Evolutionary conservation across 2,797 vertebrate species (phyloP).

Genomic region (Takifugu rubripes): DNA sequence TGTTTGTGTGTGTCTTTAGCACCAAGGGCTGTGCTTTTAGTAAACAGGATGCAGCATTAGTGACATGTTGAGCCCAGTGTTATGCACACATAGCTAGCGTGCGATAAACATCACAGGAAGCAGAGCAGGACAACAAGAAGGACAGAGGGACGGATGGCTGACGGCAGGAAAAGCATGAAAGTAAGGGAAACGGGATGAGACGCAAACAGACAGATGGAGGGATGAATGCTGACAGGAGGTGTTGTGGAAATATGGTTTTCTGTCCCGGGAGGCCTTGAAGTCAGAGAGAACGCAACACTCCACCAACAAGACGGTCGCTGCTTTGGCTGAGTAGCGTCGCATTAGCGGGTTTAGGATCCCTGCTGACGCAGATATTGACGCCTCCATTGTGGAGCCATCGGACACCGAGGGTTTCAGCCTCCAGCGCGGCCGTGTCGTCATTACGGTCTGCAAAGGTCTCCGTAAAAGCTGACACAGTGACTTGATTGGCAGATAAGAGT

Average conservation of each 20-base stretch:
- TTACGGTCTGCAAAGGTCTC: neutral
- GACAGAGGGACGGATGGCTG: slow-evolving; percentile 1
- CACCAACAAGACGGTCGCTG: too few species aligned
- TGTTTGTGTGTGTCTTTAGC: slow-evolving; percentile 5
- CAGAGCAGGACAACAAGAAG: neutral
- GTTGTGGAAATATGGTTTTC: slow-evolving; percentile 12
- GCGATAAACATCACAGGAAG: slow-evolving; percentile 36
- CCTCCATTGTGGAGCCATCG: too few species aligned
- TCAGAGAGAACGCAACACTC: slow-evolving; percentile 9
- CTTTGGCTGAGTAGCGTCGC: too few species aligned
- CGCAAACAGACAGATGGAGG: slow-evolving; percentile 11
- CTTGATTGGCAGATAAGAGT: slow-evolving; percentile 22
- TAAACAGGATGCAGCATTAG: slow-evolving; percentile 35
- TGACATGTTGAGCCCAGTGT: slow-evolving; percentile 12
- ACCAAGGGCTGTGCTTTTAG: slow-evolving; percentile 18
- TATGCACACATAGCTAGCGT: slow-evolving; percentile 7
- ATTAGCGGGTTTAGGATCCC: too few species aligned
- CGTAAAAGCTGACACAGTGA: slow-evolving; percentile 3
- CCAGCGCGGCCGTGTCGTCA: too few species aligned
- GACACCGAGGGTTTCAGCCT: too few species aligned
- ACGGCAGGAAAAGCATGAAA: neutral
- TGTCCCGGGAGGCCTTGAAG: slow-evolving; percentile 2
- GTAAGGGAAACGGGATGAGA: slow-evolving; percentile 9
- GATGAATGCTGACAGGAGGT: slow-evolving; percentile 17
- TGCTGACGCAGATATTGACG: too few species aligned